Base-by-base conservation (phyloP, 2,888 invertebrate species). In the Xestia sexstrigata region DNA sequence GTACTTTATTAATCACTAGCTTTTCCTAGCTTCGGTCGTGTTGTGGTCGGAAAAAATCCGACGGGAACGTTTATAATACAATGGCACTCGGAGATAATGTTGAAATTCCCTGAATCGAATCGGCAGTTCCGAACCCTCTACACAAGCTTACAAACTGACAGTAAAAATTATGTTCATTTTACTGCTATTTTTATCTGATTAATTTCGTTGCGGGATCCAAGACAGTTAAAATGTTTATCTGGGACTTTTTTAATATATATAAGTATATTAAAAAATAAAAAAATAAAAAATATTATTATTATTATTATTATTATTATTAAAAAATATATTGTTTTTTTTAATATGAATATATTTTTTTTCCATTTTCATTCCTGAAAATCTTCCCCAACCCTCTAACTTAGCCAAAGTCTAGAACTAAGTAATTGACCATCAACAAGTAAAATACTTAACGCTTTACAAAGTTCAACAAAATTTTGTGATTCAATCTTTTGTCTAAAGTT, bases 401-500 rank as follows among this genome's bases (percentile, higher is more conserved):
- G n/a, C 11, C 52, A 52, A 52, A 52, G 11, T 11, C 11, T n/a
- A 55, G 0, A 55, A 55, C 11, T n/a, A n/a, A 55, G 55, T 55
- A 55, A n/a, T 13, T 55, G 11, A 55, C 9, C 15, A n/a, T 42
- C 7, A 42, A 65, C 42, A 63, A 30, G 60, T 17, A 0, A 30
- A 30, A 60, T 60, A 30, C 60, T 17, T 13, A 9, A 39, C 13
- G 0, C 8, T 79, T 26, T 0, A 42, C 58, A 52, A 49, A 45
- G 13, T 52, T 17, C 13, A 42, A 62, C 1, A 6, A 62, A 26
- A 11, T 35, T 63, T 55, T 11, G 23, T 63, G 35, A 47, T 39
- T 65, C 39, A 47, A 73, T 78, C 39, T 52, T n/a, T 26, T 60
- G 17, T 1, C 6, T 17, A 9, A 55, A 80, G 52, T 78, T 55